Percentiles rank a stretch among this genome's conserved stretches.
Conservation (phyloP, 2,113 vertebrate genomes). For the Pholis gunnellus region DNA sequence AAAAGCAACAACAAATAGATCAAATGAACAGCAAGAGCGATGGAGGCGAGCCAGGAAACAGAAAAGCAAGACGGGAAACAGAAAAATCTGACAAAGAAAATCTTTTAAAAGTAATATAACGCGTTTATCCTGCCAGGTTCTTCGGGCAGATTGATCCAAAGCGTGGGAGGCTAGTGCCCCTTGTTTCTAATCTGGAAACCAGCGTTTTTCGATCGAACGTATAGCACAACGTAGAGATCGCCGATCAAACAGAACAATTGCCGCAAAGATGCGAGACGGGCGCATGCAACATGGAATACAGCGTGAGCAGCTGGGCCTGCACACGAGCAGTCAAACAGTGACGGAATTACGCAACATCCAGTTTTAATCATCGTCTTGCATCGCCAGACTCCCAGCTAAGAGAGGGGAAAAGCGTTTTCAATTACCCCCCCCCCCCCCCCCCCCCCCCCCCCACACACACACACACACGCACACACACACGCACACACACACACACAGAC, state of each 20-base stretch:
- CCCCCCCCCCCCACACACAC: too few relatives aligned
- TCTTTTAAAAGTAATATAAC: not conserved
- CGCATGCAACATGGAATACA: not conserved
- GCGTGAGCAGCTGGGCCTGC: conserved; percentile 10
- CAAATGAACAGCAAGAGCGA: not conserved
- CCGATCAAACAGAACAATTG: conserved; percentile 19
- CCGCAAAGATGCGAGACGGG: conserved; percentile 12
- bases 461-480: conserved; percentile 26
- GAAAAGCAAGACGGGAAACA: not conserved
- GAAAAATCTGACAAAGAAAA: not conserved
- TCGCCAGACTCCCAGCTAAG: conserved; percentile 46
- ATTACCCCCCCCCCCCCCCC: too few relatives aligned
- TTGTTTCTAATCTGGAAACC: conserved; percentile 5
- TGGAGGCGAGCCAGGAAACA: not conserved
- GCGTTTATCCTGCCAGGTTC: conserved; percentile 3
- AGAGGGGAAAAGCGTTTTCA: conserved; percentile 69
- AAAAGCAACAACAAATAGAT: not conserved
- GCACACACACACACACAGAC: conserved; percentile 34
- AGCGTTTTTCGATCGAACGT: conserved; percentile 19
- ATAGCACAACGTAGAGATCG: not conserved
- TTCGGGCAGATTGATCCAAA: conserved; percentile 21
- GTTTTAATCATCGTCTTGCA: conserved; percentile 63
- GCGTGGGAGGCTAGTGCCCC: conserved; percentile 15
- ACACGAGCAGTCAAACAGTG: conserved; percentile 26
- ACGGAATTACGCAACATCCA: conserved; percentile 58